Evolutionary conservation across 2,888 invertebrate genomes (phyloP).

Genomic region (Abrostola triplasia): DNA sequence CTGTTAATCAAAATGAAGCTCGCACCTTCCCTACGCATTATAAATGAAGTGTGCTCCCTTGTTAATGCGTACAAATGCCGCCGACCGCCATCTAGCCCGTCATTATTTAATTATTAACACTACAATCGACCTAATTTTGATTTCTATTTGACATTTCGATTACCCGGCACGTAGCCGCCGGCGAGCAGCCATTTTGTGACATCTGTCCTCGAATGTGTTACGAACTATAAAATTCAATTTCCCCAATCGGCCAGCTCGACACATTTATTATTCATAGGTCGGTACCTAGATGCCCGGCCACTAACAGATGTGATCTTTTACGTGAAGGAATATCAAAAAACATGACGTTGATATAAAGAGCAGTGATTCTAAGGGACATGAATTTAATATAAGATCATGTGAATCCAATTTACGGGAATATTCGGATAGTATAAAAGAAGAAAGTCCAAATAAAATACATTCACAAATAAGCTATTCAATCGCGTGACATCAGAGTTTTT

Average conservation of each 20-base stretch:
- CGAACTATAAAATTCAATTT: constrained; percentile 89
- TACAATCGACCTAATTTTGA: constrained; percentile 88
- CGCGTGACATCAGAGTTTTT: constrained; percentile 69
- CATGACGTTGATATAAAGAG: constrained; percentile 77
- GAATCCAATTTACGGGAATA: constrained; percentile 71
- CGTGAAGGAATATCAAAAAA: constrained; percentile 86
- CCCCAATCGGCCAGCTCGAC: constrained; percentile 86
- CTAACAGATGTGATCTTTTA: constrained; percentile 88
- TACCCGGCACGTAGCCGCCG: constrained; percentile 80
- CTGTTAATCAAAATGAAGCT: constrained; percentile 84
- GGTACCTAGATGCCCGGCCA: constrained; percentile 84
- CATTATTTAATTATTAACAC: constrained; percentile 88
- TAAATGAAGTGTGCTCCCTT: constrained; percentile 63
- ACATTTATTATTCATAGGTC: constrained; percentile 88
- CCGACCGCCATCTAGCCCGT: constrained; percentile 67
- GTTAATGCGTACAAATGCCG: constrained; percentile 73
- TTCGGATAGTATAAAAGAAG: constrained; percentile 63
- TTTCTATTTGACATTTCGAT: constrained; percentile 88
- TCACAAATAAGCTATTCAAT: constrained; percentile 65
- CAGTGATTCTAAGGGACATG: constrained; percentile 76
- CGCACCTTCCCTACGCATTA: constrained; percentile 77
- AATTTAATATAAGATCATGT: constrained; percentile 78
- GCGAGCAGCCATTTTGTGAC: constrained; percentile 85
- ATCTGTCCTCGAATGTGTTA: constrained; percentile 87
- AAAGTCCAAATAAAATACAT: constrained; percentile 61